Conservation (phyloP, 2,113 vertebrate genomes). For the Tretioscincus oriximinensis region DNA sequence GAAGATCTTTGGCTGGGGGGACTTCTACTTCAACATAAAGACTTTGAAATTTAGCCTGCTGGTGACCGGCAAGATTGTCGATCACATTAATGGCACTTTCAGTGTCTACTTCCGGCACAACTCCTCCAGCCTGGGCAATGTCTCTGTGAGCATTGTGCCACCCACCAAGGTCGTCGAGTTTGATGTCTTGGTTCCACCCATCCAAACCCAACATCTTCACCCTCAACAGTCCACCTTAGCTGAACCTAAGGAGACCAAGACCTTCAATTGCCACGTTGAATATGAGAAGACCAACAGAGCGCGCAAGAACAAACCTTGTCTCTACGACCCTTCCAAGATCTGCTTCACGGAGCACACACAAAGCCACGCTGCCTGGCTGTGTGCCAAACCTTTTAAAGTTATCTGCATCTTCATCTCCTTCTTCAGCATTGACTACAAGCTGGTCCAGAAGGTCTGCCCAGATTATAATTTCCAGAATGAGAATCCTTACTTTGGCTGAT, state of each 20-base stretch:
- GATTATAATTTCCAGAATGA: conserved; percentile 99
- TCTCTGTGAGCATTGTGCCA: conserved; percentile 92
- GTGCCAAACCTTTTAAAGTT: conserved; percentile 97
- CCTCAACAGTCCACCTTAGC: conserved; percentile 81
- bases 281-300: conserved; percentile 96
- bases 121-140: conserved; percentile 92
- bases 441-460: conserved; percentile 98
- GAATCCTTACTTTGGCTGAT: conserved; percentile 90
- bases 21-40: conserved; percentile 96
- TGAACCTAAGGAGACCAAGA: conserved; percentile 84
- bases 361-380: conserved; percentile 95
- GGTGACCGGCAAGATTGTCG: conserved; percentile 91
- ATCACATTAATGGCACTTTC: conserved; percentile 97
- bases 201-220: conserved; percentile 39
- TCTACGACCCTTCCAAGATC: conserved; percentile 92
- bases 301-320: conserved; percentile 91
- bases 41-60: conserved; percentile 90
- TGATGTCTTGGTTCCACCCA: conserved; percentile 76
- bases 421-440: conserved; percentile 97
- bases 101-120: conserved; percentile 98
- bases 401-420: conserved; percentile 99
- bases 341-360: conserved; percentile 97
- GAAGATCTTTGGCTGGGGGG: conserved; percentile 97
- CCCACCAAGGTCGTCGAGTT: conserved; percentile 91
- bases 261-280: conserved; percentile 95